Evolutionary conservation across 2,888 invertebrate genomes (phyloP).

Genomic region (Tipula vernalis): DNA sequence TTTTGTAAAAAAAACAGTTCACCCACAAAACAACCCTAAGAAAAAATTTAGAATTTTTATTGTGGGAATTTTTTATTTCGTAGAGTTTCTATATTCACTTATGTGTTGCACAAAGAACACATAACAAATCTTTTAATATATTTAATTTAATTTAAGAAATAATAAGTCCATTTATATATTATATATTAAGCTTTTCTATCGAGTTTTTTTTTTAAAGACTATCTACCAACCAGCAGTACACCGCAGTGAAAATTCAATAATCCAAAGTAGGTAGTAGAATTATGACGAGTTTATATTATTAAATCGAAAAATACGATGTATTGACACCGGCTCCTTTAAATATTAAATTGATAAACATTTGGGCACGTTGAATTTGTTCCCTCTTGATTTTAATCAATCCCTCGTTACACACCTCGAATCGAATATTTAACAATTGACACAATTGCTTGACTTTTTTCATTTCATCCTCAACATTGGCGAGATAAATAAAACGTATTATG

Average conservation of each 20-base stretch:
- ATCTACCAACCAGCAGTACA: background rate
- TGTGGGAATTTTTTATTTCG: background rate
- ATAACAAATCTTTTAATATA: background rate
- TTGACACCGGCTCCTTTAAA: slow-evolving; percentile 17
- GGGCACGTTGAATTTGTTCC: slow-evolving; percentile 13
- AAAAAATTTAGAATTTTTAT: background rate
- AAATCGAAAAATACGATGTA: slow-evolving; percentile 15
- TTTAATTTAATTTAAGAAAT: background rate
- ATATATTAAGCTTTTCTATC: background rate
- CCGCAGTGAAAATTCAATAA: background rate
- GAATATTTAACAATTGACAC: slow-evolving; percentile 11
- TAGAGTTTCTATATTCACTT: background rate
- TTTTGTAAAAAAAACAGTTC: background rate
- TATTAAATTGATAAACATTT: slow-evolving; percentile 17
- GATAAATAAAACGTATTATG: slow-evolving; percentile 1
- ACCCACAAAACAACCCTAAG: background rate
- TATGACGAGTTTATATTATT: background rate
- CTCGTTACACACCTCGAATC: slow-evolving; percentile 12
- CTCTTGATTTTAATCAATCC: slow-evolving; percentile 11
- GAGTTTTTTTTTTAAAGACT: background rate
- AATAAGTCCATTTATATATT: background rate
- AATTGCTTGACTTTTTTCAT: background rate
- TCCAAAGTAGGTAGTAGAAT: background rate
- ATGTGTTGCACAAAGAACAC: background rate
- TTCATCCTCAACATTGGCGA: background rate